phyloP scores from a whole-genome alignment of 1,140 invertebrate genomes.

The Cydia amplana region DNA sequence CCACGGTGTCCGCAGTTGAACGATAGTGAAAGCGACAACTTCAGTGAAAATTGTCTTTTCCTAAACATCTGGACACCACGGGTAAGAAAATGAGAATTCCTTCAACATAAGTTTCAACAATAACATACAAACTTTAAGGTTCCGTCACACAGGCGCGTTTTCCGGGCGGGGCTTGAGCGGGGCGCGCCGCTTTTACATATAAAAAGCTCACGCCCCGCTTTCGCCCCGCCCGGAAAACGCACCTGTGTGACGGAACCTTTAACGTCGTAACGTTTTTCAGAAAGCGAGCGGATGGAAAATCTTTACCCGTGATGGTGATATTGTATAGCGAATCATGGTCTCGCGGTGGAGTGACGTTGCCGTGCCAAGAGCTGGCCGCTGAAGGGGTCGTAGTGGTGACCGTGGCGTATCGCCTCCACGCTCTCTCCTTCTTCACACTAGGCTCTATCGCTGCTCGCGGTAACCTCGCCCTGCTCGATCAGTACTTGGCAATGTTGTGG shows the following conservation, averaged over 20 bases:
- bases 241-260: too few relatives aligned
- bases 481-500: constrained; percentile 86
- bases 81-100: constrained; percentile 45
- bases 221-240: too few relatives aligned
- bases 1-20: constrained; percentile 61
- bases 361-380: constrained; percentile 83
- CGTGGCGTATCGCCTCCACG: constrained; percentile 82
- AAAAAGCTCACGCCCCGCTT: too few relatives aligned
- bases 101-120: background rate
- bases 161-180: too few relatives aligned
- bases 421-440: constrained; percentile 86
- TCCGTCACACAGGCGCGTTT: too few relatives aligned
- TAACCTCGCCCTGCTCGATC: constrained; percentile 87
- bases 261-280: constrained; percentile 56
- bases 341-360: constrained; percentile 60
- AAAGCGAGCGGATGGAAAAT: constrained; percentile 79
- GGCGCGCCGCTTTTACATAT: too few relatives aligned
- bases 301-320: constrained; percentile 81
- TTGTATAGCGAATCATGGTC: constrained; percentile 80
- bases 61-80: constrained; percentile 72
- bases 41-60: constrained; percentile 70
- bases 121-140: constrained; percentile 1
- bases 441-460: constrained; percentile 80
- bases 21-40: constrained; percentile 48
- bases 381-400: constrained; percentile 84